Percentiles rank a stretch among this genome's conserved stretches.
phyloP scores from a whole-genome alignment of 37 sponge, comb jelly and placozoan species.

The Beroe ovata region DNA sequence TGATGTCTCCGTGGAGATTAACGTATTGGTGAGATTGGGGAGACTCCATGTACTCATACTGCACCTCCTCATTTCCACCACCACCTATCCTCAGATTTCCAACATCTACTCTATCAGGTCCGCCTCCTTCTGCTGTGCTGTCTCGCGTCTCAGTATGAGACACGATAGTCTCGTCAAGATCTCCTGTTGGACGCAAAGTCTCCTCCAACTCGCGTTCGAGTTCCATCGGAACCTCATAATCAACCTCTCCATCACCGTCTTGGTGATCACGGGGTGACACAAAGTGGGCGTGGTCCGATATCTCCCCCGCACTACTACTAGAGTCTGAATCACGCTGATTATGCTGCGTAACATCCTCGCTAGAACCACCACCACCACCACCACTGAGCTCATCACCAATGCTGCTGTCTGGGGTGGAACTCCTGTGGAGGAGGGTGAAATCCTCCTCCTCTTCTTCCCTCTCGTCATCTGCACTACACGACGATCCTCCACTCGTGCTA shows the following conservation, averaged over 20 bases:
- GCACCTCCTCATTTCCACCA: too few species aligned
- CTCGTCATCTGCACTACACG: not conserved
- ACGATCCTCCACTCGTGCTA: not conserved
- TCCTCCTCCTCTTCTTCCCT: not conserved
- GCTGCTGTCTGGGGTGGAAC: not conserved
- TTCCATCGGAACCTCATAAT: not conserved
- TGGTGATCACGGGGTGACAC: too few species aligned
- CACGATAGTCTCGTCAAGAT: not conserved
- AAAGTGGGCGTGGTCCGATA: too few species aligned
- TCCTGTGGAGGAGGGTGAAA: not conserved
- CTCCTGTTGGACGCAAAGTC: not conserved
- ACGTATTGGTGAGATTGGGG: not conserved
- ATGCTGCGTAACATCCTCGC: not conserved
- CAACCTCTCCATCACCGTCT: not conserved
- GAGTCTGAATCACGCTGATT: too few species aligned
- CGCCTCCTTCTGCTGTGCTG: too few species aligned
- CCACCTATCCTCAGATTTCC: too few species aligned
- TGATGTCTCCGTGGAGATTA: not conserved
- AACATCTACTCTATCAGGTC: too few species aligned
- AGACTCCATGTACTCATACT: not conserved
- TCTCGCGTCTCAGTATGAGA: not conserved
- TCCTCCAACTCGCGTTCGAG: not conserved
- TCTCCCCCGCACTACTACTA: too few species aligned
- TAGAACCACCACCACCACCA: not conserved
- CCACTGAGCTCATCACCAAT: not conserved